phyloP scores from a whole-genome alignment of 2,888 invertebrate genomes.

The Limulus polyphemus region DNA sequence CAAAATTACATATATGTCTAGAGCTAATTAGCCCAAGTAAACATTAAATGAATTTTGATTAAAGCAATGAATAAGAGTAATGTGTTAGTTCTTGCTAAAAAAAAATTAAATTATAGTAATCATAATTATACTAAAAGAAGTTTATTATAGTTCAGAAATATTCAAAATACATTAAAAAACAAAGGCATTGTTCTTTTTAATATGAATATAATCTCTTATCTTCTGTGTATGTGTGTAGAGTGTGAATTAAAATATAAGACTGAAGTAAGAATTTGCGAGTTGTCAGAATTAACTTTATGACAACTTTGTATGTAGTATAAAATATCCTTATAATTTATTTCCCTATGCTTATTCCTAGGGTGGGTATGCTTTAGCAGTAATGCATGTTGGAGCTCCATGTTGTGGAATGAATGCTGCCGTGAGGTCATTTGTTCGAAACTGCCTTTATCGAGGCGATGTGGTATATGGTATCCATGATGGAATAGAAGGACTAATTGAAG shows the following conservation, averaged over 20 bases:
- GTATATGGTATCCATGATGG: slow-evolving; percentile 91
- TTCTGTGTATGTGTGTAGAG: too few species aligned
- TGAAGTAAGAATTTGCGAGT: not conserved
- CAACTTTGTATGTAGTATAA: not conserved
- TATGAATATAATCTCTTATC: too few species aligned
- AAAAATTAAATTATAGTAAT: too few species aligned
- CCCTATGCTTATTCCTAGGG: slow-evolving; percentile 26
- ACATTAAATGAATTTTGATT: too few species aligned
- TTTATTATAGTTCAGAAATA: too few species aligned
- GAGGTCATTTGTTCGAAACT: slow-evolving; percentile 89
- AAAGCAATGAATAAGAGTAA: too few species aligned
- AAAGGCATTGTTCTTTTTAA: too few species aligned
- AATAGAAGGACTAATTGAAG: slow-evolving; percentile 81
- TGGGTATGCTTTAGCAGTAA: slow-evolving; percentile 72
- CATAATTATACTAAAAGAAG: too few species aligned
- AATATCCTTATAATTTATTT: not conserved
- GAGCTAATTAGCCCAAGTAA: too few species aligned
- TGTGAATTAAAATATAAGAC: slow-evolving; percentile 7
- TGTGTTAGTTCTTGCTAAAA: too few species aligned
- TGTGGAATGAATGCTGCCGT: slow-evolving; percentile 99
- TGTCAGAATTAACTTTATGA: not conserved
- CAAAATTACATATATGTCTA: too few species aligned
- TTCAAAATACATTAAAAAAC: too few species aligned
- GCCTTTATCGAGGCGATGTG: slow-evolving; percentile 84
- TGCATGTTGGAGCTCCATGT: slow-evolving; percentile 97